Evolutionary conservation across 2,113 vertebrate genomes (phyloP), one percentile per base, ranked within the genome.

Genomic region (Sigmodon hispidus): DNA sequence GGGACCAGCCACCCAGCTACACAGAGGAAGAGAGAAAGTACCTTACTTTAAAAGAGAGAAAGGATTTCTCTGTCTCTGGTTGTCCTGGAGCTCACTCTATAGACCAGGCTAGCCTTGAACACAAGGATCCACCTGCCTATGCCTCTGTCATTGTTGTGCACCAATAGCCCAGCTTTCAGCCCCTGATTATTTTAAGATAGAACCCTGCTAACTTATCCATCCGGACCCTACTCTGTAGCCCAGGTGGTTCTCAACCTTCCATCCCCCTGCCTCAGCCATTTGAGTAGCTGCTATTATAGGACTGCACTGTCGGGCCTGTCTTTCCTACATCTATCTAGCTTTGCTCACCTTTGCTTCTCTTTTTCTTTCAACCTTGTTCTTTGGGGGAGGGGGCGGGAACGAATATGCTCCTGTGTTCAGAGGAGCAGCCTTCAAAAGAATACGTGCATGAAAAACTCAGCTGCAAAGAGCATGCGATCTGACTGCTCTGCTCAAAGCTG

Each of bases 391-490:
- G n/a, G 29, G n/a, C n/a, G 16, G 34, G 16, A 91, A 89, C 40
- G 95, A 61, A 72, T 90, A 81, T 65, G 29, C 24, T 8, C 70
- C 59, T 76, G 3, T 63, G 31, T 89, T 73, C 45, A 84, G 69
- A 83, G n/a, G 7, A 45, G n/a, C 50, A 96, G 48, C 80, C 57
- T 92, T n/a, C 90, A 52, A 92, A 90, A 63, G 24, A 95, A 26
- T 31, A 2, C 22, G 1, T 1, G 8, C 3, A 24, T 29, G 73
- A 6, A 76, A 76, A 76, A 76, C 73, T 76, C 73, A 3, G 9
- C 48, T 26, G 26, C 34, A 15, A 50, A 16, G 16, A 50, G 75
- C 45, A 70, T 3, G 36, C 17, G 36, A 40, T 43, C 70, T 40
- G 40, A 50, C 48, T 10, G 16, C 43, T 45, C 31, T 79, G 52